These are phyloP conservation scores for Gobionotothen gibberifrons DNA, from an alignment of 2,797 vertebrate genomes.

Conservation along the genomic window DNA sequence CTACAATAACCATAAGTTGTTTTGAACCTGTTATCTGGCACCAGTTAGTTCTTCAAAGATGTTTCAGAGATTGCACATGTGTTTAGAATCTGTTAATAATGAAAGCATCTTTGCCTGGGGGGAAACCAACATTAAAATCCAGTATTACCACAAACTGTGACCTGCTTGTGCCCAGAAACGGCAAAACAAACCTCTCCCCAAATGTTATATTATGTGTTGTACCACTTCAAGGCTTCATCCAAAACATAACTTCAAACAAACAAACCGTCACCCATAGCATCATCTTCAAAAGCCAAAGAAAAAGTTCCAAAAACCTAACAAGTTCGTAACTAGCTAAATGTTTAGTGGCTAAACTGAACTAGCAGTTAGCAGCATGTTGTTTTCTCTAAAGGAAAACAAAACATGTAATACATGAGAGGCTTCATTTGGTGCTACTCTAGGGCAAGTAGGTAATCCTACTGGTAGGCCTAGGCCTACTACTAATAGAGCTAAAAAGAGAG, in stretches of 20 bases:
- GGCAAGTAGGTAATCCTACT: too few relatives aligned
- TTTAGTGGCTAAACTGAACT: not conserved
- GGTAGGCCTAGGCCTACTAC: too few relatives aligned
- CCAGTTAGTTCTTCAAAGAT: not conserved
- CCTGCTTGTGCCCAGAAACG: not conserved
- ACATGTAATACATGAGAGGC: not conserved
- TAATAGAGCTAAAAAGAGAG: not conserved
- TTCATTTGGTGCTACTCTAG: too few relatives aligned
- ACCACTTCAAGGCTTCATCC: fast-evolving
- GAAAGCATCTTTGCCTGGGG: not conserved
- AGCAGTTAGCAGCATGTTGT: not conserved
- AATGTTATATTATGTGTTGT: not conserved
- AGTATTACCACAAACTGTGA: not conserved
- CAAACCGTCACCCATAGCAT: not conserved
- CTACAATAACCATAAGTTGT: too few relatives aligned
- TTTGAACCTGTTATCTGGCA: not conserved
- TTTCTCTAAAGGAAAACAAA: not conserved
- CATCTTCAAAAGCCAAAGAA: not conserved
- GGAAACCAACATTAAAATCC: not conserved
- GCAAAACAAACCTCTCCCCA: not conserved
- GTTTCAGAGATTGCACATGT: not conserved
- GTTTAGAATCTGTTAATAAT: not conserved
- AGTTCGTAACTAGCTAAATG: too few relatives aligned
- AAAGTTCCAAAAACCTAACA: not conserved
- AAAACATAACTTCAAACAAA: not conserved